These are phyloP conservation scores for Gryllus bimaculatus DNA, from an alignment of 1,140 invertebrate species.

Conservation along the genomic window DNA sequence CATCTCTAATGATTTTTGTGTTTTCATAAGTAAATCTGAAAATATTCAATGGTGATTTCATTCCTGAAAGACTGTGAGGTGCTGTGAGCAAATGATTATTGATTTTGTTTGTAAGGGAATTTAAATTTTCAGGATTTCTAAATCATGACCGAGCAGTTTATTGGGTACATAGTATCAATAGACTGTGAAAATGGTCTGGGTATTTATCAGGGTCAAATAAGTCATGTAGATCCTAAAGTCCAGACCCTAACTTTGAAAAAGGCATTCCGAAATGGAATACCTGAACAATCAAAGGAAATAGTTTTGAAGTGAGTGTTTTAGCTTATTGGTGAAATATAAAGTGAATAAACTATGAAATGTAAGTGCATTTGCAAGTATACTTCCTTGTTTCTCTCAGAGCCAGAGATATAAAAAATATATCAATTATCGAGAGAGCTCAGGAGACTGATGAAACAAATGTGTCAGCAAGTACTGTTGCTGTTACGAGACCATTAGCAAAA, in stretches of 20 bases:
- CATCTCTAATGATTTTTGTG: neutral
- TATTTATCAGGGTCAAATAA: conserved; percentile 70
- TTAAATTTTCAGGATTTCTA: neutral
- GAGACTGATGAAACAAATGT: conserved; percentile 29
- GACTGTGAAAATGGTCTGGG: conserved; percentile 57
- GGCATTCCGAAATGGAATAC: conserved; percentile 72
- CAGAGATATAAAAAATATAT: conserved; percentile 46
- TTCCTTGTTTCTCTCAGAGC: conserved; percentile 38
- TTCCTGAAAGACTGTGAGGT: neutral
- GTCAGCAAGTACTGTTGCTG: conserved; percentile 40
- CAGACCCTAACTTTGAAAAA: conserved; percentile 62
- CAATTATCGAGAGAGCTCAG: conserved; percentile 47
- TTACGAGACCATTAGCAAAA: conserved; percentile 46
- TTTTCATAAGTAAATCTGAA: neutral
- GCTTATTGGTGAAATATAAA: neutral
- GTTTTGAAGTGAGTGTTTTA: conserved; percentile 41
- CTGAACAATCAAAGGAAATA: conserved; percentile 46
- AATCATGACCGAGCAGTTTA: conserved; percentile 51
- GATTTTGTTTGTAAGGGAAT: neutral
- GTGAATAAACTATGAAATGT: neutral
- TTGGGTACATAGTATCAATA: conserved; percentile 68
- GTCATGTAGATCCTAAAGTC: conserved; percentile 51
- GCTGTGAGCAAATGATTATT: no score
- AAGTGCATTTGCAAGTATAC: neutral
- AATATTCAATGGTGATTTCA: neutral